Percentiles rank a stretch among this genome's conserved stretches.
phyloP scores from a whole-genome alignment of 2,797 vertebrate genomes.

The Discoglossus pictus region DNA sequence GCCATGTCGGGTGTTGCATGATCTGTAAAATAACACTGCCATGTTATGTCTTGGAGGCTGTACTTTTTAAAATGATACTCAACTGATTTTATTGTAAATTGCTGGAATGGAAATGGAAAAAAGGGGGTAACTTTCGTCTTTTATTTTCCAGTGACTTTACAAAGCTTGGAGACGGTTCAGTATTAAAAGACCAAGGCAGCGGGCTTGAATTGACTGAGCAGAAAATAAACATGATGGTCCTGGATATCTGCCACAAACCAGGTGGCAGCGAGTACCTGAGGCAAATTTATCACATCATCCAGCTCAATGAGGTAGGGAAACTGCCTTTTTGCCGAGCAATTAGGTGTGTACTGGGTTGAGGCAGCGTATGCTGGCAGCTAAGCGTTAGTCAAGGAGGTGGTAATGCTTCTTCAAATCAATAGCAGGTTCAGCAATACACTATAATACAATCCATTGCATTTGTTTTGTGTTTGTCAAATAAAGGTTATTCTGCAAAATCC shows the following conservation, averaged over 20 bases:
- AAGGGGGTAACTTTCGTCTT: conserved; percentile 31
- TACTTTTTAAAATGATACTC: neutral
- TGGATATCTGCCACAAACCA: conserved; percentile 98
- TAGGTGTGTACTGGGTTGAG: conserved; percentile 93
- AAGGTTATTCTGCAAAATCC: conserved; percentile 56
- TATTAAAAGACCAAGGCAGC: conserved; percentile 72
- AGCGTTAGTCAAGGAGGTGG: conserved; percentile 79
- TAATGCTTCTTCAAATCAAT: conserved; percentile 79
- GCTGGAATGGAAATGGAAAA: neutral
- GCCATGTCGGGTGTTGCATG: neutral
- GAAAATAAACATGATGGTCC: conserved; percentile 96
- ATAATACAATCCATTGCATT: conserved; percentile 64
- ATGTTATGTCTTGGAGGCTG: neutral
- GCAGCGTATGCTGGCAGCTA: conserved; percentile 81
- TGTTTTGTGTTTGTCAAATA: conserved; percentile 62
- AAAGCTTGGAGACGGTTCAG: conserved; percentile 62
- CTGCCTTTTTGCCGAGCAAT: conserved; percentile 92
- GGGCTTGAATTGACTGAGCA: conserved; percentile 90
- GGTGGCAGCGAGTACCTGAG: conserved; percentile 94
- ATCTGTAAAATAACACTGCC: neutral
- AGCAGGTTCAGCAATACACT: conserved; percentile 67
- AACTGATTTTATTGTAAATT: conserved; percentile 7
- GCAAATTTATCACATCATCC: conserved; percentile 99
- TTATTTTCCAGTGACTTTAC: conserved; percentile 73
- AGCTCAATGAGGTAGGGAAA: conserved; percentile 99